These are phyloP conservation scores for Anarrhichthys ocellatus DNA, from an alignment of 2,113 vertebrate species.

Conservation along the genomic window DNA sequence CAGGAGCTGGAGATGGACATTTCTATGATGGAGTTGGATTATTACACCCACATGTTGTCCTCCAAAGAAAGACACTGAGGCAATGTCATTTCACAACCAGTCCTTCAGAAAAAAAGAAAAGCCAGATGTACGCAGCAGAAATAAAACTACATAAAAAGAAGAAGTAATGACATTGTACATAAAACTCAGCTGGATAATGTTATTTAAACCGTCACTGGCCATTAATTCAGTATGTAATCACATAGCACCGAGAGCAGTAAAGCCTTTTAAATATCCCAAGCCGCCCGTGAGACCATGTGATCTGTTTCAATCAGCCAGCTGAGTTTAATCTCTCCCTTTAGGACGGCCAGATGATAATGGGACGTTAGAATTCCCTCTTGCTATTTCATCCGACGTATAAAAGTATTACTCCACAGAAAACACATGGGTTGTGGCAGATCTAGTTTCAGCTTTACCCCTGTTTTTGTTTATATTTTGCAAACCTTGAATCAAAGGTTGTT, in stretches of 20 bases:
- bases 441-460: not conserved
- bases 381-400: not conserved
- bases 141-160: not conserved
- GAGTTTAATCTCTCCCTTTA: constrained; percentile 13
- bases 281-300: not conserved
- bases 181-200: not conserved
- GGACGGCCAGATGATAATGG: not conserved
- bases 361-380: not conserved
- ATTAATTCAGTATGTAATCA: constrained; percentile 8
- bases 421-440: not conserved
- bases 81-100: not conserved
- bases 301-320: constrained; percentile 19
- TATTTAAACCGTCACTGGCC: constrained; percentile 6
- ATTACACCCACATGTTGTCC: not conserved
- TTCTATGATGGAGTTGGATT: not conserved
- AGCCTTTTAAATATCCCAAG: constrained; percentile 2
- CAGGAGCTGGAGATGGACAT: not conserved
- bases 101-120: not conserved
- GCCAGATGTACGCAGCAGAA: not conserved
- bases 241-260: not conserved
- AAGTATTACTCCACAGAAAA: not conserved
- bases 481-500: not conserved
- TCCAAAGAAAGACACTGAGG: not conserved
- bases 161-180: not conserved
- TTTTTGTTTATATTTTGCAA: not conserved